Evolutionary conservation across 2,888 invertebrate species (phyloP).

Genomic region (Lymantria dispar): DNA sequence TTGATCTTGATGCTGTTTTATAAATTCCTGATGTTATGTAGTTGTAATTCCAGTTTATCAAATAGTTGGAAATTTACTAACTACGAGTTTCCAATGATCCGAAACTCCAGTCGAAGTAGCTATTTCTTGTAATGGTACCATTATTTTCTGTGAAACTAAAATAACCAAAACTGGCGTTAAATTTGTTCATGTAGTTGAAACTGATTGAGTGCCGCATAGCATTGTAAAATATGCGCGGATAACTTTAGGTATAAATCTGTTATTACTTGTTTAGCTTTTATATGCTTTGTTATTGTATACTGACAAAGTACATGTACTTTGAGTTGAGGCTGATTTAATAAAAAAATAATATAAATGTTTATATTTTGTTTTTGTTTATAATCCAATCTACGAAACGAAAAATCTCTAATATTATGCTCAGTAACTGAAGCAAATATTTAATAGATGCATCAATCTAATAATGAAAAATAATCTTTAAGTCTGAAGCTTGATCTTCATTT

Average conservation of each 20-base stretch:
- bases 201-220: slow-evolving; percentile 32
- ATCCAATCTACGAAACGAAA: too few species aligned
- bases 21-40: slow-evolving; percentile 43
- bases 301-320: slow-evolving; percentile 55
- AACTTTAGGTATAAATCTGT: slow-evolving; percentile 57
- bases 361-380: slow-evolving; percentile 16
- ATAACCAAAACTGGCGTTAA: slow-evolving; percentile 13
- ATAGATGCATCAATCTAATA: too few species aligned
- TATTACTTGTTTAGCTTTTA: slow-evolving; percentile 71
- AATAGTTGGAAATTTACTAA: slow-evolving; percentile 14
- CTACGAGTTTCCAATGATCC: slow-evolving; percentile 10
- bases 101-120: slow-evolving; percentile 20
- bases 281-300: slow-evolving; percentile 55
- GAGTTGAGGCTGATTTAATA: slow-evolving; percentile 76
- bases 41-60: slow-evolving; percentile 16
- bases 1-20: slow-evolving; percentile 11
- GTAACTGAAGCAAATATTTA: too few species aligned
- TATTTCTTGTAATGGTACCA: slow-evolving; percentile 24
- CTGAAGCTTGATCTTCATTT: too few species aligned
- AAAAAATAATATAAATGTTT: slow-evolving; percentile 60
- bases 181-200: slow-evolving; percentile 16
- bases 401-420: too few species aligned
- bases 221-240: slow-evolving; percentile 42
- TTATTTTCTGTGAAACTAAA: slow-evolving; percentile 11
- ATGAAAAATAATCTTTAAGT: too few species aligned